These are phyloP conservation scores for Rattus norvegicus DNA, from an alignment of 2,113 vertebrate genomes.

Conservation along the genomic window DNA sequence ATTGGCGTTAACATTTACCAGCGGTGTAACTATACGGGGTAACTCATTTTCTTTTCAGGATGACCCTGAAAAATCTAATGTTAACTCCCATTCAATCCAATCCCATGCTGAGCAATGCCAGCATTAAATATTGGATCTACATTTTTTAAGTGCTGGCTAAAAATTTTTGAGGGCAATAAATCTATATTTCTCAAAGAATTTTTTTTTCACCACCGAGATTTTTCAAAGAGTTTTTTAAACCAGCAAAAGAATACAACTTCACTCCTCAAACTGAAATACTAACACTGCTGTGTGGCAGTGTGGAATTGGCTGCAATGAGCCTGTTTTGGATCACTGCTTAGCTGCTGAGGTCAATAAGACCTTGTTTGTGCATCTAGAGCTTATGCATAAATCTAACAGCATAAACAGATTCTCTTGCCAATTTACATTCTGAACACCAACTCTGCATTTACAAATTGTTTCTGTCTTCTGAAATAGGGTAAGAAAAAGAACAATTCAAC, in stretches of 20 bases:
- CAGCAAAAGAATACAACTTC: slow-evolving; percentile 61
- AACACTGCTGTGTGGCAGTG: slow-evolving; percentile 53
- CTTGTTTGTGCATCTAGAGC: slow-evolving; percentile 76
- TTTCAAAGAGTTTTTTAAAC: slow-evolving; percentile 57
- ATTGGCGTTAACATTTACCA: slow-evolving; percentile 46
- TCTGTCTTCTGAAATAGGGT: slow-evolving; percentile 72
- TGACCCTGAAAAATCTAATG: slow-evolving; percentile 34
- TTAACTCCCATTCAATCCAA: slow-evolving; percentile 64
- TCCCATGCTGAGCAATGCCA: slow-evolving; percentile 24
- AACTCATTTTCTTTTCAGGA: slow-evolving; percentile 64
- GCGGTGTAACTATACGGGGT: slow-evolving; percentile 1
- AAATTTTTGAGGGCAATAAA: slow-evolving; percentile 52
- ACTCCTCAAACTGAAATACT: slow-evolving; percentile 40
- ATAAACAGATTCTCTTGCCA: slow-evolving; percentile 74
- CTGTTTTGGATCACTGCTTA: slow-evolving; percentile 73
- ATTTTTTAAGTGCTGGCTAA: slow-evolving; percentile 53
- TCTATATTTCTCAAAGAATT: slow-evolving; percentile 54
- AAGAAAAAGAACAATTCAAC: slow-evolving; percentile 73
- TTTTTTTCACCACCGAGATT: no score
- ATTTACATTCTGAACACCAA: slow-evolving; percentile 74
- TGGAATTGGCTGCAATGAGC: slow-evolving; percentile 69
- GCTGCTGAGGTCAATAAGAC: slow-evolving; percentile 77
- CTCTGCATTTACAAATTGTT: slow-evolving; percentile 79
- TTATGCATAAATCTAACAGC: slow-evolving; percentile 77
- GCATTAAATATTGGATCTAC: slow-evolving; percentile 50